Conservation (phyloP, 2,113 vertebrate species). For the Heteronetta atricapilla region DNA sequence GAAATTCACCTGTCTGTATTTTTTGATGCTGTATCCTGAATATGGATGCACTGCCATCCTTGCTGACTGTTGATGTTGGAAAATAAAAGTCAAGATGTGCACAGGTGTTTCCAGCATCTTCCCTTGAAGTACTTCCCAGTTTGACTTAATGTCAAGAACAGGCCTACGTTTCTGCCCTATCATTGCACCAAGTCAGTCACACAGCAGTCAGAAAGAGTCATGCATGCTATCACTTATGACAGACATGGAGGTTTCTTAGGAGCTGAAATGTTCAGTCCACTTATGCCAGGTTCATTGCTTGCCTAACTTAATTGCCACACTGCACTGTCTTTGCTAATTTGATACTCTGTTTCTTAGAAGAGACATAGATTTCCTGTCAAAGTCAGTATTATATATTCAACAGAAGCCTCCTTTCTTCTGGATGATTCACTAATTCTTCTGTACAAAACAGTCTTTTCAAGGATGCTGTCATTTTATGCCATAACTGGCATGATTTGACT, state of each 20-base stretch:
- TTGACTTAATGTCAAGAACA: not conserved
- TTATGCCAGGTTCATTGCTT: constrained; percentile 5
- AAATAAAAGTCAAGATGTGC: not conserved
- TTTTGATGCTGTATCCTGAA: not conserved
- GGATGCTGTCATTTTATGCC: not conserved
- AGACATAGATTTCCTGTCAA: constrained; percentile 54
- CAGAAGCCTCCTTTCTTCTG: not conserved
- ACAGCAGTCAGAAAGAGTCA: not conserved
- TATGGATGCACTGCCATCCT: not conserved
- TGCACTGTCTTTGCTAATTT: constrained; percentile 32
- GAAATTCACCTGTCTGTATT: not conserved
- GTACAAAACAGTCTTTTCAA: not conserved
- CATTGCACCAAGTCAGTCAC: fast-evolving
- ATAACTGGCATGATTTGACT: not conserved
- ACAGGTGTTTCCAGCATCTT: not conserved
- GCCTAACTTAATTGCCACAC: constrained; percentile 18
- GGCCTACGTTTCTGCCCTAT: not conserved
- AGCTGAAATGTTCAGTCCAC: not conserved
- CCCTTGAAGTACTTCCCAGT: fast-evolving
- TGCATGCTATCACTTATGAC: not conserved
- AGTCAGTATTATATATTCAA: not conserved
- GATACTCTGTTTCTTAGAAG: not conserved
- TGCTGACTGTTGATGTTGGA: not conserved
- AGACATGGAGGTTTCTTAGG: not conserved
- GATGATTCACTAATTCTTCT: constrained; percentile 8